phyloP scores from a whole-genome alignment of 2,113 vertebrate species.

The Petaurus breviceps region DNA sequence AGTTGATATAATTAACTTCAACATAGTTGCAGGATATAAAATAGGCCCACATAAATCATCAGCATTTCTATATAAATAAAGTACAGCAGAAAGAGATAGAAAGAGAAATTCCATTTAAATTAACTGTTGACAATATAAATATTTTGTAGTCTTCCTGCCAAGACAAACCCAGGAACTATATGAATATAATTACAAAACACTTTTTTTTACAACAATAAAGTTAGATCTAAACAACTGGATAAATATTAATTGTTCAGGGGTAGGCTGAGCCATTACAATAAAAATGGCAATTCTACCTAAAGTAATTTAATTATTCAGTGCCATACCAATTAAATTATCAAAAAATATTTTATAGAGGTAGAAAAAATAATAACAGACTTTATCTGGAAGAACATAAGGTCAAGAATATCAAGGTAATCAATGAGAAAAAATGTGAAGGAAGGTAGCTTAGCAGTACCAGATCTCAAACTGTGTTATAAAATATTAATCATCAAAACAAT shows the following conservation, averaged over 20 bases:
- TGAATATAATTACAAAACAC: neutral
- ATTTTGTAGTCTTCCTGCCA: too few relatives aligned
- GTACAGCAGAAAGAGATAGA: neutral
- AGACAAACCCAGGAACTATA: neutral
- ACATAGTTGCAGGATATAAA: neutral
- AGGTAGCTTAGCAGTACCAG: neutral
- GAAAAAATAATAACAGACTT: neutral
- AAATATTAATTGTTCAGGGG: neutral
- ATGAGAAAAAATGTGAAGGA: neutral
- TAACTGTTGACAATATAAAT: neutral
- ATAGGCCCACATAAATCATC: neutral
- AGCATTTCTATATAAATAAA: neutral
- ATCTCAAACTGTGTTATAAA: neutral
- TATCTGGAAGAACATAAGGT: neutral
- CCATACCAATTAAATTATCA: neutral
- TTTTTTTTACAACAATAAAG: neutral
- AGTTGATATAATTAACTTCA: neutral
- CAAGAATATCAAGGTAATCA: neutral
- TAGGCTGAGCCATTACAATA: neutral
- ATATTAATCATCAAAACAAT: too few relatives aligned
- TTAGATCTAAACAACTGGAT: neutral
- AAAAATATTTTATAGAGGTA: neutral
- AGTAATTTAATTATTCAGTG: neutral
- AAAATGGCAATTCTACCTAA: neutral
- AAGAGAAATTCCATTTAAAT: neutral